Base-by-base conservation (phyloP, 1,140 invertebrate genomes). In the Belonocnema kinseyi region DNA sequence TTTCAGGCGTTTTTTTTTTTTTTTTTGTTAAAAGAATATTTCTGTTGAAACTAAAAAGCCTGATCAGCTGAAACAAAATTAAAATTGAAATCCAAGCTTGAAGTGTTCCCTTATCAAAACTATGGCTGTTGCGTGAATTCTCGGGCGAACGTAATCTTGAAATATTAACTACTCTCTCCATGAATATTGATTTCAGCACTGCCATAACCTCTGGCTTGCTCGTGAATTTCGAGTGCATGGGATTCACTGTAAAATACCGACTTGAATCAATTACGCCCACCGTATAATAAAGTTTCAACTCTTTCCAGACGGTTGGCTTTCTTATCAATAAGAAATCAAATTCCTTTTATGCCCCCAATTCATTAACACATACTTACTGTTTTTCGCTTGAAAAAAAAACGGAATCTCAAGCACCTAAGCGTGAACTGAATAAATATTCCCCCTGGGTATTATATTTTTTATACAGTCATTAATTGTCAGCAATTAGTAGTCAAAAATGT, bases 301-400 rank as follows among this genome's bases (percentile, higher is more conserved):
- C 61, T 66, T 66, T 66, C n/a, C 33, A 66, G 61, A 66, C 58
- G 61, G 4, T 40, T 40, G 13, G 26, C 61, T 66, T 66, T n/a
- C 21, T 66, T 66, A 66, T 66, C 61, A 66, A 16, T 26, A 66
- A 66, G 40, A 66, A 66, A 66, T 66, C 61, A 66, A 66, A 66
- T 66, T 66, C 61, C 61, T 66, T 66, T 40, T n/a, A 66, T 66
- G 61, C 61, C 40, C 61, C 26, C 26, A 40, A 66, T 66, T 66
- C 61, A 66, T 66, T 66, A 66, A 66, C 61, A 66, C 61, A 66
- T 66, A 66, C 61, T 33, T 66, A 66, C 61, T 66, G 26, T 66
- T 66, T 66, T 40, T 21, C 61, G 14, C 33, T 56, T 56, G 14
- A 16, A 11, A 40, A 66, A 16, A 66, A 66, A 33, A 33, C 26